These are phyloP conservation scores for Bostrychus sinensis DNA, from an alignment of 2,113 vertebrate species.

Conservation along the genomic window DNA sequence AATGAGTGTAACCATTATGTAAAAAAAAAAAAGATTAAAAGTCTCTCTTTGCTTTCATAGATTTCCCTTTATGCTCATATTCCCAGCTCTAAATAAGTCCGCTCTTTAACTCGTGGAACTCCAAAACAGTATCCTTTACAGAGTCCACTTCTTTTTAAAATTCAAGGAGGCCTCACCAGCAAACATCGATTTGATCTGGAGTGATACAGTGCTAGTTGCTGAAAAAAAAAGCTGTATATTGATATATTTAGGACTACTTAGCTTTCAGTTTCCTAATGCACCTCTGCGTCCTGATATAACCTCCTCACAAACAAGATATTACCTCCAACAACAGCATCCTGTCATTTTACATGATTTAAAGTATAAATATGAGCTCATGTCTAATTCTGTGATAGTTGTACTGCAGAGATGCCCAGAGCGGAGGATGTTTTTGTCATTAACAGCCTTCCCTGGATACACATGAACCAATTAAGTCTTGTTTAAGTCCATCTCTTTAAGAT, in stretches of 20 bases:
- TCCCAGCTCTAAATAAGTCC: too few species aligned
- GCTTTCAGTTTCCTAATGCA: slow-evolving; percentile 17
- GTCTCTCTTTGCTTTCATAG: too few species aligned
- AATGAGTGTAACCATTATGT: too few species aligned
- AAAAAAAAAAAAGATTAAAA: too few species aligned
- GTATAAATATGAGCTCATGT: not conserved
- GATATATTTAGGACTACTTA: too few species aligned
- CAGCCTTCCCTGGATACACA: not conserved
- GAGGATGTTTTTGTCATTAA: not conserved
- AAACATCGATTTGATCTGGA: slow-evolving; percentile 19
- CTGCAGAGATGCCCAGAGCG: not conserved
- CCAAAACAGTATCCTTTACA: not conserved
- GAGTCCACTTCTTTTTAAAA: slow-evolving; percentile 24
- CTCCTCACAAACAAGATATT: not conserved
- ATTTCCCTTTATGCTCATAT: too few species aligned
- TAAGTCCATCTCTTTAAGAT: too few species aligned
- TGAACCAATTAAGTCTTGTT: too few species aligned
- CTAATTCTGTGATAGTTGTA: not conserved
- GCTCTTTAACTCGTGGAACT: too few species aligned
- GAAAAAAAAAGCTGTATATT: slow-evolving; percentile 12
- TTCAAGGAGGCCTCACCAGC: slow-evolving; percentile 12
- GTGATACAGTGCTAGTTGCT: slow-evolving; percentile 22
- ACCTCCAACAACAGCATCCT: not conserved
- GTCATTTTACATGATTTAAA: not conserved
- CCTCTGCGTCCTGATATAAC: slow-evolving; percentile 7